These are phyloP conservation scores for Leucophenga montana DNA, from an alignment of 2,888 invertebrate species.

Conservation along the genomic window DNA sequence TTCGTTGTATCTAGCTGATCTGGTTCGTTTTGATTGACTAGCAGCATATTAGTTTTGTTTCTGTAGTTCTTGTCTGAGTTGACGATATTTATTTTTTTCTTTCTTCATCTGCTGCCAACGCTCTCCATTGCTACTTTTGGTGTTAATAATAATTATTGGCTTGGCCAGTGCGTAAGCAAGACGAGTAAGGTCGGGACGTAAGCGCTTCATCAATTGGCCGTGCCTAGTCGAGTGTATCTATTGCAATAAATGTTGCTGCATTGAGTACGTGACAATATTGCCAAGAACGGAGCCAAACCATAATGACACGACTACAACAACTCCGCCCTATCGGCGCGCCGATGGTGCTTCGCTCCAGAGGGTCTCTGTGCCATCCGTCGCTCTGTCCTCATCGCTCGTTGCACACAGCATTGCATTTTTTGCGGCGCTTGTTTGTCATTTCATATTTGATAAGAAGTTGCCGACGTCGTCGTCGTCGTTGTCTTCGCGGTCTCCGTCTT, in stretches of 20 bases:
- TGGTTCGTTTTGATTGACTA: conserved; percentile 54
- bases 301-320: conserved; percentile 1
- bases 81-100: conserved; percentile 4
- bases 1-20: conserved; percentile 38
- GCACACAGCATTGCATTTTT: conserved; percentile 4
- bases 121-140: conserved; percentile 29
- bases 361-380: no score
- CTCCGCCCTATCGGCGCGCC: not conserved
- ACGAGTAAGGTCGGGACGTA: not conserved
- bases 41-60: conserved; percentile 24
- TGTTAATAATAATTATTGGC: conserved; percentile 34
- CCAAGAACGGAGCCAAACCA: conserved; percentile 5
- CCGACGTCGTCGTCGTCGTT: conserved; percentile 9
- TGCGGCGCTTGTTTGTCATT: conserved; percentile 28
- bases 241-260: conserved; percentile 23
- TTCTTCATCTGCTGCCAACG: not conserved
- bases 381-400: not conserved
- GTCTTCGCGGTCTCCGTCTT: not conserved
- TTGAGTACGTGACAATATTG: conserved; percentile 32
- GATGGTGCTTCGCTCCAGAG: no score
- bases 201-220: not conserved
- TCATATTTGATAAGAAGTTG: conserved; percentile 26
- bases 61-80: not conserved
- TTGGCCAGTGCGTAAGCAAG: conserved; percentile 24
- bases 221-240: conserved; percentile 19